Base-by-base conservation (phyloP, 2,888 invertebrate genomes). In the Nemapogon koenigi region DNA sequence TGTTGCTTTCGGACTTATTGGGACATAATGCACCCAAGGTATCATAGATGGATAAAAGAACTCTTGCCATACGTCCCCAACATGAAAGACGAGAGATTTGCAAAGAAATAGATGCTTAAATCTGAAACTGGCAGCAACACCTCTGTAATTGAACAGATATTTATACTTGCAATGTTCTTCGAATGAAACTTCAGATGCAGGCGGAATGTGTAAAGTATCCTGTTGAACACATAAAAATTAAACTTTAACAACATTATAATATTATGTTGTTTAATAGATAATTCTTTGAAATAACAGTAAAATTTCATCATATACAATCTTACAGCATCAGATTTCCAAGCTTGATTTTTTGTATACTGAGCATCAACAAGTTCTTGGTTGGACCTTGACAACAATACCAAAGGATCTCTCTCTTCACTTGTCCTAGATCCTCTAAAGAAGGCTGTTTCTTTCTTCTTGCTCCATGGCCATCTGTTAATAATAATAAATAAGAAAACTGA, bases 401-500 rank as follows among this genome's bases (percentile, higher is more conserved):
- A 71, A 16, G 91, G 83, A 69, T 98, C 98, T 44, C 98, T 82
- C 67, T 97, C 95, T 17, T 87, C 82, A 53, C 90, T 94, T 1
- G 98, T 98, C 47, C 98, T 83, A 1, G 97, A 98, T 1, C 98
- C 97, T 41, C 97, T 83, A 61, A 98, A 98, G 62, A 96, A 97
- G 2, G 81, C 91, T 56, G 83, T 82, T 0, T 61, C 49, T 39
- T 81, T 59, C 63, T 97, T 97, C 35, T 83, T 67, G 0, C 83
- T 64, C 97, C 97, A 98, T 0, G 88, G 83, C 62, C 72, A 75
- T 39, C 80, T 80, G 40, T 29, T 53, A 48, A 39, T 31, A 31
- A 27, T 19, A 31, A 8, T 17, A n/a, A n/a, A 22, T 22, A 6
- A 22, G 10, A 22, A 10, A 22, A 10, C 7, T 10, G 10, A 22